Conservation (phyloP, 2,113 vertebrate species). For the Myiopsitta monachus region DNA sequence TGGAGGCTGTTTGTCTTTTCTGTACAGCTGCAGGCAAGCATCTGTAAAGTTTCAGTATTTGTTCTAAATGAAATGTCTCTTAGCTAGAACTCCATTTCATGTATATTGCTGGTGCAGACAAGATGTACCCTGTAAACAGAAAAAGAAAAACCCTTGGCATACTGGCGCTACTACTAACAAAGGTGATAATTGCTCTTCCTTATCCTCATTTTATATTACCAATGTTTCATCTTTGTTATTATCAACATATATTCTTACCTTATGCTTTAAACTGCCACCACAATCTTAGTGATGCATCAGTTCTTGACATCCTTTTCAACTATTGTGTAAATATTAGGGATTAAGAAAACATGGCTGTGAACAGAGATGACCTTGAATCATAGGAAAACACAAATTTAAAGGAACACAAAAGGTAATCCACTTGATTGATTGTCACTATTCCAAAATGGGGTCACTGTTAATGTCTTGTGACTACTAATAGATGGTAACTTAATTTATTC, state of each 20-base stretch:
- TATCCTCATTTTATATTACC: not conserved
- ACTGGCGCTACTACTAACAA: not conserved
- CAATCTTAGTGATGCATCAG: not conserved
- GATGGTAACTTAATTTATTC: not conserved
- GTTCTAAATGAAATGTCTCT: not conserved
- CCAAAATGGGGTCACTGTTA: not conserved
- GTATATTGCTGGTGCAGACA: not conserved
- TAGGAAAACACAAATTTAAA: not conserved
- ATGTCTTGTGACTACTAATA: not conserved
- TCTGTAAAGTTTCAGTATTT: constrained; percentile 44
- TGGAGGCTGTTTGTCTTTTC: constrained; percentile 64
- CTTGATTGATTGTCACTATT: not conserved
- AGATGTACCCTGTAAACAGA: not conserved
- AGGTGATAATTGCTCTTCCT: not conserved
- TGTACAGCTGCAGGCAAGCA: constrained; percentile 29
- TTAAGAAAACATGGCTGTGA: not conserved
- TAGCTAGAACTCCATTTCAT: not conserved
- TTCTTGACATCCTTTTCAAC: not conserved
- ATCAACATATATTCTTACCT: not conserved
- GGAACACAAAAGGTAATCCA: not conserved
- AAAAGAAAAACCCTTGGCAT: not conserved
- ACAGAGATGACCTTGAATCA: not conserved
- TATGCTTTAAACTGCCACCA: not conserved
- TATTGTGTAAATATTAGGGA: not conserved
- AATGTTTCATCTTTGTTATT: not conserved